phyloP scores from a whole-genome alignment of 2,888 invertebrate species.

The Spatulosminthurus flaviceps region DNA sequence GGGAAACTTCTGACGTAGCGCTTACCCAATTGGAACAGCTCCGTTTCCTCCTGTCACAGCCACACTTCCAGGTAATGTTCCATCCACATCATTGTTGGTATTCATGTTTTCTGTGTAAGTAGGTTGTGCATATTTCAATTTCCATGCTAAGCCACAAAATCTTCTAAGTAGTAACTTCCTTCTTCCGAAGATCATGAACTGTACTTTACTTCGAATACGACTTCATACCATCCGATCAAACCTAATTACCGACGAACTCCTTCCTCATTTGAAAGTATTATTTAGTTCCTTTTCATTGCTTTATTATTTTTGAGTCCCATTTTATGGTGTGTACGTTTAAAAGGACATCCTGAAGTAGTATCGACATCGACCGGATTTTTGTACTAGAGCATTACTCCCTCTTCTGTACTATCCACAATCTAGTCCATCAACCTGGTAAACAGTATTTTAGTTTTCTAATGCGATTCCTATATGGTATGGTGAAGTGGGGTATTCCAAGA shows the following conservation, averaged over 20 bases:
- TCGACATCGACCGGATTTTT: not conserved
- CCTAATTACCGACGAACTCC: too few species aligned
- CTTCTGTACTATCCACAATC: not conserved
- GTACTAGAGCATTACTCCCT: not conserved
- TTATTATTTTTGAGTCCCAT: not conserved
- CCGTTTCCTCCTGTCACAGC: conserved; percentile 64
- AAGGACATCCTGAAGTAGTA: not conserved
- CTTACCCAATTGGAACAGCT: conserved; percentile 69
- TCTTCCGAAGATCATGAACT: too few species aligned
- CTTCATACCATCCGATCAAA: too few species aligned
- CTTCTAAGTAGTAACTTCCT: too few species aligned
- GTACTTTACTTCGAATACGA: too few species aligned
- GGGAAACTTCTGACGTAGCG: conserved; percentile 67
- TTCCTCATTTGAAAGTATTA: too few species aligned
- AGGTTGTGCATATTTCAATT: not conserved
- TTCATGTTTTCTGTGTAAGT: not conserved
- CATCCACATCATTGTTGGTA: not conserved
- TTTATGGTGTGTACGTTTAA: too few species aligned
- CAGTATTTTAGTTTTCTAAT: not conserved
- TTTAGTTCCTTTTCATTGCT: not conserved
- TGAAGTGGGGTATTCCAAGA: not conserved
- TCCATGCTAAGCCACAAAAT: not conserved
- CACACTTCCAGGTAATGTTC: conserved; percentile 62
- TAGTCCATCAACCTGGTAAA: not conserved
- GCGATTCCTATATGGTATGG: not conserved